Evolutionary conservation across 2,888 invertebrate species (phyloP).

Genomic region (Coelopa pilipes): DNA sequence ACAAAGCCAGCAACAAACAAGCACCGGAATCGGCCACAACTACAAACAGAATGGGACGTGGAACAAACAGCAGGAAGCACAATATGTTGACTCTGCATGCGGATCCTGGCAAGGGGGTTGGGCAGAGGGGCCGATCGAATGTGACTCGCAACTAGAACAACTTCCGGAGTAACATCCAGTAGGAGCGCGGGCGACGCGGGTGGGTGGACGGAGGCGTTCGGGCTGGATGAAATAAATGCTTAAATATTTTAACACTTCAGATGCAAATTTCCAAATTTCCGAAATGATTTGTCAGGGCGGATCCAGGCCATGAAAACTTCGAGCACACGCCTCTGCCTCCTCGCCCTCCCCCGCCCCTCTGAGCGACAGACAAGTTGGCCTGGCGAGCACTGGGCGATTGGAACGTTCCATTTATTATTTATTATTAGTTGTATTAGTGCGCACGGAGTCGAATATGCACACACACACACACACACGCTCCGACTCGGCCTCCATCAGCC

Average conservation of each 20-base stretch:
- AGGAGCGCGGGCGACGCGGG: no score
- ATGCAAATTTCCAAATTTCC: slow-evolving; percentile 41
- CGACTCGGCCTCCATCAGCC: neutral
- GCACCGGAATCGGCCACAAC: no score
- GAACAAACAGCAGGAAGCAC: slow-evolving; percentile 7
- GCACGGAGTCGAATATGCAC: slow-evolving; percentile 10
- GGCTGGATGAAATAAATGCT: slow-evolving; percentile 49
- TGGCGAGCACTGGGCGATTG: neutral
- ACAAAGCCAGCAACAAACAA: slow-evolving; percentile 12
- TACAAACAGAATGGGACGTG: neutral
- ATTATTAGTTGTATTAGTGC: slow-evolving; percentile 12
- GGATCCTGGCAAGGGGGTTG: slow-evolving; percentile 25
- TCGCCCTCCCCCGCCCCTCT: no score
- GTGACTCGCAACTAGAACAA: neutral
- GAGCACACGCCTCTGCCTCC: no score
- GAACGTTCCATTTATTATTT: slow-evolving; percentile 9
- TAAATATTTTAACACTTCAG: slow-evolving; percentile 50
- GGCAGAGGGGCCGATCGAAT: slow-evolving; percentile 7
- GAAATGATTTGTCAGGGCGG: slow-evolving; percentile 56
- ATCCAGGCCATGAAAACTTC: neutral
- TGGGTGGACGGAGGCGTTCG: no score
- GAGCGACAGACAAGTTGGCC: neutral
- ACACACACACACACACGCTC: slow-evolving; percentile 11
- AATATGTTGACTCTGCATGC: slow-evolving; percentile 39
- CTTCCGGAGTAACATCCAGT: slow-evolving; percentile 16